Conservation (phyloP, 1,140 invertebrate species). For the Temnothorax nylanderi region DNA sequence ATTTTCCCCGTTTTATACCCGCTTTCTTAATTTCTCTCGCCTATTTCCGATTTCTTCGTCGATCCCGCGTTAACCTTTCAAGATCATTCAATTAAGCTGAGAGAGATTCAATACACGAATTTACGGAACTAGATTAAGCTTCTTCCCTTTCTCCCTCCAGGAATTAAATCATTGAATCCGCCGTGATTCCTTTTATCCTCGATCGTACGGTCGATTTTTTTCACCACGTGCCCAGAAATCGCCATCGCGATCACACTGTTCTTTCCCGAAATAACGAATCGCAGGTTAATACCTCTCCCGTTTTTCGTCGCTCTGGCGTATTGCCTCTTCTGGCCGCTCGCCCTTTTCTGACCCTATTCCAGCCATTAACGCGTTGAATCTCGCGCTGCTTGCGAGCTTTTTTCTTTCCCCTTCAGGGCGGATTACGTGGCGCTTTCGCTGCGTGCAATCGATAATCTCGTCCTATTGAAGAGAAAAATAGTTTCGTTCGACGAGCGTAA, state of each 20-base stretch:
- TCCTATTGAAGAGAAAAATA: slow-evolving; percentile 59
- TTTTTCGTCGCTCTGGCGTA: slow-evolving; percentile 20
- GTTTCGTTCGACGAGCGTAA: slow-evolving; percentile 55
- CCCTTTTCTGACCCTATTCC: slow-evolving; percentile 31
- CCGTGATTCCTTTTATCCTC: neutral
- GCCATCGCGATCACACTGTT: neutral
- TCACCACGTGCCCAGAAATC: neutral
- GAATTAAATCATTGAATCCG: slow-evolving; percentile 9
- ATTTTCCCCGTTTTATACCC: neutral
- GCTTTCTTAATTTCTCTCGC: neutral
- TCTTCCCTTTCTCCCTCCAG: neutral
- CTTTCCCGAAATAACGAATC: slow-evolving; percentile 30
- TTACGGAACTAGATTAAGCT: neutral
- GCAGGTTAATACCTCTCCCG: slow-evolving; percentile 7
- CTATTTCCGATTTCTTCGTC: neutral
- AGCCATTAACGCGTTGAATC: slow-evolving; percentile 55
- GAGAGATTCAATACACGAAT: neutral
- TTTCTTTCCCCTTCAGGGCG: neutral
- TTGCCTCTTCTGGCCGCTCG: neutral
- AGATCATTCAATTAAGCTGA: neutral
- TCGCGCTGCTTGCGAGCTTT: slow-evolving; percentile 44
- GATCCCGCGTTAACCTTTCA: neutral
- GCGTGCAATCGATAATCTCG: slow-evolving; percentile 57
- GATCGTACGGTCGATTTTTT: neutral
- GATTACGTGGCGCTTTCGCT: slow-evolving; percentile 55